Evolutionary conservation across 1,140 invertebrate genomes (phyloP).

Genomic region (Plodia interpunctella): DNA sequence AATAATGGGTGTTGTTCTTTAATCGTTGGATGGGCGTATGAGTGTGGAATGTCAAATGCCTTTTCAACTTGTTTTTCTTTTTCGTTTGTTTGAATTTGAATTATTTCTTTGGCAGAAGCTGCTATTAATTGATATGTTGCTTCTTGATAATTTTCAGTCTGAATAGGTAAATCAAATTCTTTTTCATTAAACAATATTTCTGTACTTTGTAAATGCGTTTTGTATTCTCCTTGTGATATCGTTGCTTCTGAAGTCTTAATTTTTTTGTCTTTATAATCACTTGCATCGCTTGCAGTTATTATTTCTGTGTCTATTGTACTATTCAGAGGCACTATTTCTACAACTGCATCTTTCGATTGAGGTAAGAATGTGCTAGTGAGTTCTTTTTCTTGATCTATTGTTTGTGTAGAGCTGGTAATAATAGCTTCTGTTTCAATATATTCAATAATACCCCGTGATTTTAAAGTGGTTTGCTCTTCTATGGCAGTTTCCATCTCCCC

Average conservation of each 20-base stretch:
- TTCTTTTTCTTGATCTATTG: constrained; percentile 47
- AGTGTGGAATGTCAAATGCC: constrained; percentile 15
- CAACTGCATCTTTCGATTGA: constrained; percentile 29
- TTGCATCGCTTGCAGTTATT: constrained; percentile 27
- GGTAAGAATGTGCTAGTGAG: constrained; percentile 23
- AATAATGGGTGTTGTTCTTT: constrained; percentile 40
- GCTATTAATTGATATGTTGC: constrained; percentile 32
- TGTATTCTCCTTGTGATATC: constrained; percentile 29
- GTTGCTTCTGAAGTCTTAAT: constrained; percentile 29
- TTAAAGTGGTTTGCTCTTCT: constrained; percentile 17
- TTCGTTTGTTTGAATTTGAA: constrained; percentile 40
- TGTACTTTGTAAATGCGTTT: constrained; percentile 37
- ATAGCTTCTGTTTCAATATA: constrained; percentile 45
- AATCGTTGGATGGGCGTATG: constrained; percentile 26
- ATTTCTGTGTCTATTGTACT: constrained; percentile 51
- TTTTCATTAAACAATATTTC: constrained; percentile 42
- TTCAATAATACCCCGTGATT: constrained; percentile 28
- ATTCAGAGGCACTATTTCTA: constrained; percentile 39
- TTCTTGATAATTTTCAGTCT: constrained; percentile 24
- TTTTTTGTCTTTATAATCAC: constrained; percentile 26
- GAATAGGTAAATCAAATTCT: constrained; percentile 31
- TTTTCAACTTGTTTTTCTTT: constrained; percentile 36
- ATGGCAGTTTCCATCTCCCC: constrained; percentile 50
- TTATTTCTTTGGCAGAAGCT: constrained; percentile 37
- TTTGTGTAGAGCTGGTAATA: constrained; percentile 41